These are phyloP conservation scores for Echinops telfairi DNA, from an alignment of 2,113 vertebrate genomes.

Conservation along the genomic window DNA sequence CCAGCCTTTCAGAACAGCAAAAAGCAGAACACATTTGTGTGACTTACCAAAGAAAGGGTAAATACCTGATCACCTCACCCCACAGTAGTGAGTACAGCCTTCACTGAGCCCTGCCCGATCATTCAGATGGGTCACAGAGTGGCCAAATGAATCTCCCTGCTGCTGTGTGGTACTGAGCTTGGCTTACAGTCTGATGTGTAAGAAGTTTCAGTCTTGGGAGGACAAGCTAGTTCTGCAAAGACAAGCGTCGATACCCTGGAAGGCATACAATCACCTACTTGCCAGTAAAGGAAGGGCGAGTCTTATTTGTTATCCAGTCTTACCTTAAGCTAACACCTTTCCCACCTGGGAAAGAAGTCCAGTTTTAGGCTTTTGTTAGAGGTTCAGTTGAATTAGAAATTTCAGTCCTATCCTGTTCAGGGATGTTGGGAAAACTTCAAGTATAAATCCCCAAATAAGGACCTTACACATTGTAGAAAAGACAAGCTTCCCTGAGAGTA, in stretches of 20 bases:
- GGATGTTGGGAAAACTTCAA: constrained; percentile 74
- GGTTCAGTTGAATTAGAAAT: constrained; percentile 52
- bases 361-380: constrained; percentile 57
- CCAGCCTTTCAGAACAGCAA: constrained; percentile 54
- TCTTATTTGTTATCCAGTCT: background rate
- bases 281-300: background rate
- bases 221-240: background rate
- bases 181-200: constrained; percentile 24
- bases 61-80: background rate
- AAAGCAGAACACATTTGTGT: constrained; percentile 21
- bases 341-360: constrained; percentile 11
- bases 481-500: constrained; percentile 23
- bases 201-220: background rate
- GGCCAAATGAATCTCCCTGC: background rate
- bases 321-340: background rate
- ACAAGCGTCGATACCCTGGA: background rate
- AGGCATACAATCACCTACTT: background rate
- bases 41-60: constrained; percentile 26
- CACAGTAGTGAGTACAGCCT: constrained; percentile 53
- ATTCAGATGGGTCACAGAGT: constrained; percentile 34
- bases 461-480: background rate
- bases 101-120: background rate
- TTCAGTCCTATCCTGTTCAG: constrained; percentile 53
- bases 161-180: background rate
- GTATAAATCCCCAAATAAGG: constrained; percentile 65